phyloP scores from a whole-genome alignment of 2,888 invertebrate species.

The Cerastoderma edule region DNA sequence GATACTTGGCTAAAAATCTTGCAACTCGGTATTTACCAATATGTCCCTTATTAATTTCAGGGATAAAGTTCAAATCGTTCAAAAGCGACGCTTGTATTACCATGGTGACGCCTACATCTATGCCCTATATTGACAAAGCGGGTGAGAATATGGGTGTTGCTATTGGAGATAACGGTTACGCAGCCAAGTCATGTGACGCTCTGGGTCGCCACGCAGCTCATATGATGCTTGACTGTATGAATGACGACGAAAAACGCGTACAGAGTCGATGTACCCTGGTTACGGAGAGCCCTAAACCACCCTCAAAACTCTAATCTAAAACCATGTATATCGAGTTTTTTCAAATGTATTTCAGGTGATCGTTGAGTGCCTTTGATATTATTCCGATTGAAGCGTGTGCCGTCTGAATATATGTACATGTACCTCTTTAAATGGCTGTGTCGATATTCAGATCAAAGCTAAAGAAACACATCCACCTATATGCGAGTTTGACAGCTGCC shows the following conservation, averaged over 20 bases:
- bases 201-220: constrained; percentile 53
- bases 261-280: constrained; percentile 4
- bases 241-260: background rate
- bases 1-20: no score
- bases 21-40: no score
- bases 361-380: no score
- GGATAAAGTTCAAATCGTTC: constrained; percentile 36
- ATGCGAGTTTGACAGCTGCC: no score
- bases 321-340: no score
- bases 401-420: no score
- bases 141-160: constrained; percentile 47
- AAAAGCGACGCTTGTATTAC: constrained; percentile 56
- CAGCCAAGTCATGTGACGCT: constrained; percentile 55
- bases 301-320: no score
- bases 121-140: constrained; percentile 50
- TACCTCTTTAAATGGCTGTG: no score
- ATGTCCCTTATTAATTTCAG: constrained; percentile 20
- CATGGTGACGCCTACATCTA: constrained; percentile 45
- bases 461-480: no score
- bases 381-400: no score
- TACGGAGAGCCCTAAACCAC: background rate
- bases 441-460: no score
- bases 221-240: constrained; percentile 33
- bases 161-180: constrained; percentile 54
- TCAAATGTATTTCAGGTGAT: no score